Evolutionary conservation across 2,888 invertebrate genomes (phyloP).

Genomic region (Mactromeris polynyma): DNA sequence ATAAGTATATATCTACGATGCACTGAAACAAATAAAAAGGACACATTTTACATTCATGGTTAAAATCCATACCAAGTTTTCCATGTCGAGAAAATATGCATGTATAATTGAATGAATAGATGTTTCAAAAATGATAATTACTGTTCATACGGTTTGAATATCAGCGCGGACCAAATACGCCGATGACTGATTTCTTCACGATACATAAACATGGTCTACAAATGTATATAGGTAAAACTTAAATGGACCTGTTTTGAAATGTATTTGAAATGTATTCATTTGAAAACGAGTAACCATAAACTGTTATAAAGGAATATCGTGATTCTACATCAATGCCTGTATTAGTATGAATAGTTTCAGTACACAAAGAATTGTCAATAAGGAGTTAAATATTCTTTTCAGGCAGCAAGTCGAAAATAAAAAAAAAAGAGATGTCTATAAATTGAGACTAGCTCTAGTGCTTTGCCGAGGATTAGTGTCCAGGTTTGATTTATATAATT

Average conservation of each 20-base stretch:
- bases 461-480: too few relatives aligned
- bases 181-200: background rate
- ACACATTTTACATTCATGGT: too few relatives aligned
- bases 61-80: too few relatives aligned
- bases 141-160: background rate
- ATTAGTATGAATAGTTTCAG: background rate
- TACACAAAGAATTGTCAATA: background rate
- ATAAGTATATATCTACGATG: too few relatives aligned
- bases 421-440: background rate
- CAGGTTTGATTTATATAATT: too few relatives aligned
- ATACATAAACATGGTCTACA: background rate
- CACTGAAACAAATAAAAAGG: too few relatives aligned
- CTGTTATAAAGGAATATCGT: background rate
- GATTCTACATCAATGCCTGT: constrained; percentile 7
- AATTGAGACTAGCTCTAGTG: background rate
- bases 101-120: too few relatives aligned
- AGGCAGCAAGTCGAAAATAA: background rate
- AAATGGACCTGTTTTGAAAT: background rate
- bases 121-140: too few relatives aligned
- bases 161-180: background rate
- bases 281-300: background rate
- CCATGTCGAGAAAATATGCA: too few relatives aligned
- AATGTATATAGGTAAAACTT: background rate
- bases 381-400: background rate
- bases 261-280: background rate